Evolutionary conservation across 2,888 invertebrate genomes (phyloP).

Genomic region (Perdita meconis): DNA sequence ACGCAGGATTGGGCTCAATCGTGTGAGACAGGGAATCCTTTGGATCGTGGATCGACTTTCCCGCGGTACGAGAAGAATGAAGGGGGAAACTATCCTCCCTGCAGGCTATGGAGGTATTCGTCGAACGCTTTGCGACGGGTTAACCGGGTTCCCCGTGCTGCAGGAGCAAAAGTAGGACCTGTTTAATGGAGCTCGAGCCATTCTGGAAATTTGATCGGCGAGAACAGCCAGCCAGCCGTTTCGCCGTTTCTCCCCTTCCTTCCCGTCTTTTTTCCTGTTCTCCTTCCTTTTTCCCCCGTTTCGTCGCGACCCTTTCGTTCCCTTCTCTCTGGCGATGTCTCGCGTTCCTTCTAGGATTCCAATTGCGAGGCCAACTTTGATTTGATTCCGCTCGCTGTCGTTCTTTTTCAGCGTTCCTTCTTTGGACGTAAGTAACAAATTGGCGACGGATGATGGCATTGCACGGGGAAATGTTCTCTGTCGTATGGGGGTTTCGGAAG

Average conservation of each 20-base stretch:
- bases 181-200: constrained; percentile 80
- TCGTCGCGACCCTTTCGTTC: constrained; percentile 3
- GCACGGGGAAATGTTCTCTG: constrained; percentile 1
- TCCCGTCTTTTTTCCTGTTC: constrained; percentile 33
- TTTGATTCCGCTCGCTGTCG: constrained; percentile 74
- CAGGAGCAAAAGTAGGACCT: constrained; percentile 71
- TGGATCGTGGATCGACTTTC: constrained; percentile 64
- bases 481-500: constrained; percentile 8
- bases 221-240: constrained; percentile 76
- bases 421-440: constrained; percentile 68
- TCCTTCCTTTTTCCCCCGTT: constrained; percentile 33
- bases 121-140: constrained; percentile 73
- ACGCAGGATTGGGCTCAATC: constrained; percentile 65
- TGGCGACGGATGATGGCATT: constrained; percentile 44
- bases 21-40: constrained; percentile 60
- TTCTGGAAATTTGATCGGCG: constrained; percentile 80
- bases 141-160: constrained; percentile 62
- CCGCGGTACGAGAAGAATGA: constrained; percentile 42
- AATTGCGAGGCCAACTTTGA: constrained; percentile 78
- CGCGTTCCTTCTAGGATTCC: constrained; percentile 71
- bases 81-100: constrained; percentile 58
- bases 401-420: constrained; percentile 55
- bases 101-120: constrained; percentile 63
- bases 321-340: constrained; percentile 38
- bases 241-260: constrained; percentile 51